A percentile compares a stretch with the other conserved stretches of the same genome.
phyloP scores from a whole-genome alignment of 1,140 invertebrate genomes.

The Acromyrmex echinatior region DNA sequence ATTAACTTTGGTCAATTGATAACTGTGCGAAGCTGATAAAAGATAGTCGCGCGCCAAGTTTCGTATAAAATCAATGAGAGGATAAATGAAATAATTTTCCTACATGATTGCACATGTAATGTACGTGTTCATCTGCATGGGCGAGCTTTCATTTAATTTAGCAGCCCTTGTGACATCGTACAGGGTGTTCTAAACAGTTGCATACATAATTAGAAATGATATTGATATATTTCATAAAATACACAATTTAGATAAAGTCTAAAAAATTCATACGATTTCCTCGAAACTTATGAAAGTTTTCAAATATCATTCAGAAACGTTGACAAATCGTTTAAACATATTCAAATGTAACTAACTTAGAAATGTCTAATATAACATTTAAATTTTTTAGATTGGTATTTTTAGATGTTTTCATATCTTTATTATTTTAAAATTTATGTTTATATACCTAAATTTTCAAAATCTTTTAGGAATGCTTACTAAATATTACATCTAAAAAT shows the following conservation, averaged over 20 bases:
- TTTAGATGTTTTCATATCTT: background rate
- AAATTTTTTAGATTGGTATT: background rate
- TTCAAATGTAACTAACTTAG: background rate
- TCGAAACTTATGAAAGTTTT: background rate
- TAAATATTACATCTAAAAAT: background rate
- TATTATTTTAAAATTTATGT: too few species aligned
- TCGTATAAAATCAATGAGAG: slow-evolving; percentile 23
- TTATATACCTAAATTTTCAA: background rate
- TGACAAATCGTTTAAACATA: background rate
- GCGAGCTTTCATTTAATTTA: slow-evolving; percentile 17
- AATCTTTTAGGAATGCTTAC: background rate
- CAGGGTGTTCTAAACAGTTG: slow-evolving; percentile 34
- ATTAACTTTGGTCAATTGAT: background rate
- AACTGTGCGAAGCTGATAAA: slow-evolving; percentile 20
- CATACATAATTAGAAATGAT: background rate
- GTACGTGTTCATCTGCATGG: slow-evolving; percentile 13
- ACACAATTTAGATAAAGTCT: background rate
- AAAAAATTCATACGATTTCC: background rate
- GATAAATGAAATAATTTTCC: slow-evolving; percentile 43
- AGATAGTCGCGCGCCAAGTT: slow-evolving; percentile 17
- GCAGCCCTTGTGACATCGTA: background rate
- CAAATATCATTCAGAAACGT: background rate
- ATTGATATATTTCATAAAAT: background rate
- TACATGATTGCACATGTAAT: slow-evolving; percentile 47
- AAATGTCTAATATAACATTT: background rate